Evolutionary conservation across 92 coral and sea anemone genomes (phyloP), one percentile per base, ranked within the genome.

Genomic region (Zoanthus gigantus): DNA sequence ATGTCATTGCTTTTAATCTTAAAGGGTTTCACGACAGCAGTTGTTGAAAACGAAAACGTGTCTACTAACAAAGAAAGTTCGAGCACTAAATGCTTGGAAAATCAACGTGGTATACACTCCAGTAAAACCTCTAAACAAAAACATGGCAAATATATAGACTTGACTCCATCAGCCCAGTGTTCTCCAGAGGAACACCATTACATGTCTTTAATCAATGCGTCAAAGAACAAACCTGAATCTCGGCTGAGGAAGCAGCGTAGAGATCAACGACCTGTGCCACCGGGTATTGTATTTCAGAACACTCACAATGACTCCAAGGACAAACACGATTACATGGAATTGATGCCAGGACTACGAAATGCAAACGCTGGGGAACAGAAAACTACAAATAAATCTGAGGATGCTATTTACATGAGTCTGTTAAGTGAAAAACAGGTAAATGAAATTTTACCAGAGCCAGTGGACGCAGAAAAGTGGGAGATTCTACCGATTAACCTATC

Each of bases 291-390:
- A 50, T 50, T 50, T 50, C 56, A n/a, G 2, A 23, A 16, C 46
- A 12, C 11, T 10, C 54, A 58, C 44, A 34, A 16, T 17, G 54
- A 37, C 18, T 37, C 83, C 16, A 14, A 42, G 42, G 56, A 61
- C n/a, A 66, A 81, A 68, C 0, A 1, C 10, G 44, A 66, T 2
- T 81, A 81, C 5, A 81, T 81, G 85, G 15, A 71, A 9, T 11
- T 81, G 28, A 81, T 66, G 45, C 85, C 85, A 8, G 85, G 75
- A 10, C 63, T 66, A 44, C 85, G 75, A 79, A 58, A 57, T 9
- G 15, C 2, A 4, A 66, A 16, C 2, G 10, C 0, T 23, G 74
- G 74, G 30, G 6, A 8, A 69, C 42, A 69, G 45, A 81, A 81
- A 48, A 18, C 7, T 9, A 11, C n/a, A 8, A 7, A 44, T 45